These are phyloP conservation scores for Pinctada fucata DNA, from an alignment of 2,888 invertebrate species.

Conservation along the genomic window DNA sequence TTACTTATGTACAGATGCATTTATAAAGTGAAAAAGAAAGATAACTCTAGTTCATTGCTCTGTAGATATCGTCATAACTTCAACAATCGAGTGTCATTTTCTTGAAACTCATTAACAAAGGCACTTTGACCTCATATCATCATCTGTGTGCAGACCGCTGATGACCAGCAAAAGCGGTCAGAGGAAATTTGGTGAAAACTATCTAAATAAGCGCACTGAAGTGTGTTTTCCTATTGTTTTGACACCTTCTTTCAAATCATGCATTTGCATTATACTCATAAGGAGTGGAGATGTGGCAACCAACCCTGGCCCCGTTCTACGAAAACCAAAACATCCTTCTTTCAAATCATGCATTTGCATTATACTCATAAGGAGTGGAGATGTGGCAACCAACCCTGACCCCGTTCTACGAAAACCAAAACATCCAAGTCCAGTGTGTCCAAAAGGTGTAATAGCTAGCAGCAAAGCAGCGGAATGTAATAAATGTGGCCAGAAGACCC, in stretches of 20 bases:
- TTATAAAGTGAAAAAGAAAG: too few relatives aligned
- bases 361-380: neutral
- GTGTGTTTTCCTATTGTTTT: neutral
- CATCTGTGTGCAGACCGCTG: conserved; percentile 1
- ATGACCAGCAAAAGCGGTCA: neutral
- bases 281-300: neutral
- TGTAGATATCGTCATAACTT: too few relatives aligned
- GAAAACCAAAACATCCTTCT: neutral
- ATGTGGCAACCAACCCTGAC: too few relatives aligned
- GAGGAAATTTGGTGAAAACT: neutral
- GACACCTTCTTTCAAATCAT: neutral
- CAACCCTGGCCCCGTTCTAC: neutral
- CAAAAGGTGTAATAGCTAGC: too few relatives aligned
- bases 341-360: neutral
- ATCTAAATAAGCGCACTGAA: neutral
- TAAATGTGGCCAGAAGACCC: neutral
- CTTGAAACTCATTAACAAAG: too few relatives aligned
- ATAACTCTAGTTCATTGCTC: too few relatives aligned
- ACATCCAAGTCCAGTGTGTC: too few relatives aligned
- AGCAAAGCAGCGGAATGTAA: neutral
- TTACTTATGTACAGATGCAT: too few relatives aligned
- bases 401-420: too few relatives aligned
- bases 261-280: neutral
- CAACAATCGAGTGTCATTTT: too few relatives aligned
- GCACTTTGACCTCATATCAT: neutral